Percentiles rank a stretch among this genome's conserved stretches.
Conservation (phyloP, 2,113 vertebrate species). For the Sciurus niger region DNA sequence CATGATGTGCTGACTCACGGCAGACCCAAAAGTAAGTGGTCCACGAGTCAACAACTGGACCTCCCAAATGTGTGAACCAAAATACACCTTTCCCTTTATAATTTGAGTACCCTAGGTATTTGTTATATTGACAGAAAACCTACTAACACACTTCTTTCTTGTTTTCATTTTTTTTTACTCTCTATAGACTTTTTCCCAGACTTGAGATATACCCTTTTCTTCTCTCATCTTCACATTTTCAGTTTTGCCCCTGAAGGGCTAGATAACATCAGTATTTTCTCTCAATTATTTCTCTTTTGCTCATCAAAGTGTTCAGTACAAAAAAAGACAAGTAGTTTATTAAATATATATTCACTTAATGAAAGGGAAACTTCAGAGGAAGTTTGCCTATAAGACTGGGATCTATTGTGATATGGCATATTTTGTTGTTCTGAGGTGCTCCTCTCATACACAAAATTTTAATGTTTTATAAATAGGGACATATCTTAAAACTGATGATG, state of each 20-base stretch:
- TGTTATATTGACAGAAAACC: neutral
- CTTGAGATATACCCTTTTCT: neutral
- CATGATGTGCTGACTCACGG: accelerated
- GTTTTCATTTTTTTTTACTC: neutral
- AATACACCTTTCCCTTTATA: neutral
- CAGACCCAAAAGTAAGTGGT: neutral
- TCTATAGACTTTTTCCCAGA: neutral
- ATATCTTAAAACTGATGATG: neutral
- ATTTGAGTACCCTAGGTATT: neutral
- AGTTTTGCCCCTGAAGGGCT: neutral
- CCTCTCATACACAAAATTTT: neutral
- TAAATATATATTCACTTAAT: neutral
- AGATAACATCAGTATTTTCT: neutral
- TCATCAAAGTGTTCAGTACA: neutral
- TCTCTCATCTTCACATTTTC: neutral
- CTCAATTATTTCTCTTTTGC: neutral
- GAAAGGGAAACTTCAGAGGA: neutral
- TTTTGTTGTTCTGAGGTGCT: neutral
- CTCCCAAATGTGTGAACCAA: neutral
- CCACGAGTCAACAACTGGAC: too few relatives aligned
- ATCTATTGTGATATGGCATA: neutral
- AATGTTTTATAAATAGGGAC: neutral
- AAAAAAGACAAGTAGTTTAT: neutral
- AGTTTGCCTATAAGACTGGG: neutral
- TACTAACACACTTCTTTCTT: neutral